Conservation (phyloP, 2,888 invertebrate species). For the Abrostola tripartita region DNA sequence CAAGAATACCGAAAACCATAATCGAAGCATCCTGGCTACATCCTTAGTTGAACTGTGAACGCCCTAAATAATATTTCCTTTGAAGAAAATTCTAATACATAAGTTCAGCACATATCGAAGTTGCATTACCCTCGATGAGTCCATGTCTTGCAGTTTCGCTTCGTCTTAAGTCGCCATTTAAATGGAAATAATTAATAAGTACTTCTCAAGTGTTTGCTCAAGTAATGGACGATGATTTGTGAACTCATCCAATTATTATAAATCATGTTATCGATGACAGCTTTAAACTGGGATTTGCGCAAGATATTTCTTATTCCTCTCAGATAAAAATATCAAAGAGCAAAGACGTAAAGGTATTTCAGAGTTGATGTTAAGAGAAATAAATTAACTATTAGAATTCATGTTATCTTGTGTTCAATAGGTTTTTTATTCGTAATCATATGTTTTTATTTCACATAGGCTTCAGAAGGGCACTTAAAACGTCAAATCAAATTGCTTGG, state of each 20-base stretch:
- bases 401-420: no score
- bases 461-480: no score
- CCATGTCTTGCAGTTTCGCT: constrained; percentile 15
- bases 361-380: no score
- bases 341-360: no score
- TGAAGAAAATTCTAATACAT: constrained; percentile 11
- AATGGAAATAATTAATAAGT: constrained; percentile 34
- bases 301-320: background rate
- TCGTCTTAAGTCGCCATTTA: constrained; percentile 17
- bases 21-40: background rate
- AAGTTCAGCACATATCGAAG: background rate
- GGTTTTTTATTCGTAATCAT: no score
- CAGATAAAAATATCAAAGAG: background rate
- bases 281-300: constrained; percentile 14
- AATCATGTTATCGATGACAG: constrained; percentile 30
- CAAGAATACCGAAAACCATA: constrained; percentile 4
- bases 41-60: background rate
- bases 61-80: constrained; percentile 4
- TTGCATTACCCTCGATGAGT: constrained; percentile 6
- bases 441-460: no score
- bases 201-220: constrained; percentile 26
- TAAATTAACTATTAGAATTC: no score
- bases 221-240: constrained; percentile 20
- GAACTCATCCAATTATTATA: constrained; percentile 36
- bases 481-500: no score